A percentile compares a stretch with the other conserved stretches of the same genome.
phyloP scores from a whole-genome alignment of 2,888 invertebrate species.

The Venusia cambrica region DNA sequence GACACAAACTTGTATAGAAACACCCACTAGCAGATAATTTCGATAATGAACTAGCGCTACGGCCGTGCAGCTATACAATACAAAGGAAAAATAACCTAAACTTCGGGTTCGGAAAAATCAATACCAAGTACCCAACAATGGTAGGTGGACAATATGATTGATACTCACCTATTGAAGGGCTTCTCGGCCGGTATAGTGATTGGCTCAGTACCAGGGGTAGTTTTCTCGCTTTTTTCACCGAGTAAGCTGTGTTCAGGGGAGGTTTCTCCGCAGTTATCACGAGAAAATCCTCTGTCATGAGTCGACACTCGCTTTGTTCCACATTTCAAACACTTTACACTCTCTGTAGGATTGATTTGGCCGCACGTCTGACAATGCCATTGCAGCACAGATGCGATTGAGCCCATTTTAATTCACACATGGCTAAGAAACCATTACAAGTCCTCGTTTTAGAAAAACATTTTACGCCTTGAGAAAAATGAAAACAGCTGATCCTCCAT shows the following conservation, averaged over 20 bases:
- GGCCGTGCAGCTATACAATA: conserved; percentile 56
- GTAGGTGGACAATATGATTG: conserved; percentile 42
- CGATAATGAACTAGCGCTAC: conserved; percentile 55
- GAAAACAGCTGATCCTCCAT: conserved; percentile 84
- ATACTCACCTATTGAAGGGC: conserved; percentile 68
- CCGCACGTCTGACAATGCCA: conserved; percentile 95
- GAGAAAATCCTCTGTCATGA: conserved; percentile 76
- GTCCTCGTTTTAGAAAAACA: conserved; percentile 69
- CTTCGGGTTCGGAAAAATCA: conserved; percentile 70
- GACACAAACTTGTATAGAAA: conserved; percentile 53
- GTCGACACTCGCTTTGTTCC: conserved; percentile 83
- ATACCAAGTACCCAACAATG: conserved; percentile 63
- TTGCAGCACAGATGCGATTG: conserved; percentile 96
- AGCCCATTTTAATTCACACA: conserved; percentile 88
- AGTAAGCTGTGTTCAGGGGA: conserved; percentile 66
- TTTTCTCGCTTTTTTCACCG: conserved; percentile 69
- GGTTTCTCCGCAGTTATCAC: conserved; percentile 64
- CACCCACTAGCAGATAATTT: conserved; percentile 51
- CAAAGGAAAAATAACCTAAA: conserved; percentile 72
- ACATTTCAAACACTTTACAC: conserved; percentile 91
- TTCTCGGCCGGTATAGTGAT: conserved; percentile 67
- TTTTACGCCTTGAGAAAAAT: conserved; percentile 61
- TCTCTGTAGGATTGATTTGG: conserved; percentile 94
- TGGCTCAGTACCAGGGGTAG: conserved; percentile 68
- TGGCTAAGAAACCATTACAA: conserved; percentile 79